Evolutionary conservation across 2,113 vertebrate genomes (phyloP).

Genomic region (Tachuris rubrigastra): DNA sequence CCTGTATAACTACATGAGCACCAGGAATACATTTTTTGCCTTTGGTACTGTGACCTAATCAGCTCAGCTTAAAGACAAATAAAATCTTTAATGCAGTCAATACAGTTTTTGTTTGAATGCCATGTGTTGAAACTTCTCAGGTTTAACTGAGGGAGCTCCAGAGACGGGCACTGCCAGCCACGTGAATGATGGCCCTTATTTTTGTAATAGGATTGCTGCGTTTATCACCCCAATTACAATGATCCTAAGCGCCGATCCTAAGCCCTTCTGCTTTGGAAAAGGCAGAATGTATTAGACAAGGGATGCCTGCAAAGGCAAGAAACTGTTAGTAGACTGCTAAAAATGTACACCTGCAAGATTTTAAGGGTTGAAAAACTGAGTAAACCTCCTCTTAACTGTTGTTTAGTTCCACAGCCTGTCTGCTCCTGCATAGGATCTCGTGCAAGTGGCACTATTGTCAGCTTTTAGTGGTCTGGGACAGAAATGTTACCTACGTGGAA

Average conservation of each 20-base stretch:
- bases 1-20: background rate
- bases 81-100: background rate
- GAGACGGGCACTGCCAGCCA: background rate
- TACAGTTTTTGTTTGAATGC: background rate
- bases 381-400: background rate
- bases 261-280: background rate
- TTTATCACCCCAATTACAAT: background rate
- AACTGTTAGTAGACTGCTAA: background rate
- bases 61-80: background rate
- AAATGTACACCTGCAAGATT: background rate
- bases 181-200: background rate
- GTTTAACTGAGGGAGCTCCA: background rate
- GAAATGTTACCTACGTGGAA: background rate
- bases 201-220: background rate
- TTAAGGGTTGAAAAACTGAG: background rate
- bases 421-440: background rate
- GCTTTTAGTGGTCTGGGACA: background rate
- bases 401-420: background rate
- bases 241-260: background rate
- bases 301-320: background rate
- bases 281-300: background rate
- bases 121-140: background rate
- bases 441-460: background rate
- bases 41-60: background rate
- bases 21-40: background rate